These are phyloP conservation scores for Halictus rubicundus DNA, from an alignment of 1,140 invertebrate genomes.

Conservation along the genomic window DNA sequence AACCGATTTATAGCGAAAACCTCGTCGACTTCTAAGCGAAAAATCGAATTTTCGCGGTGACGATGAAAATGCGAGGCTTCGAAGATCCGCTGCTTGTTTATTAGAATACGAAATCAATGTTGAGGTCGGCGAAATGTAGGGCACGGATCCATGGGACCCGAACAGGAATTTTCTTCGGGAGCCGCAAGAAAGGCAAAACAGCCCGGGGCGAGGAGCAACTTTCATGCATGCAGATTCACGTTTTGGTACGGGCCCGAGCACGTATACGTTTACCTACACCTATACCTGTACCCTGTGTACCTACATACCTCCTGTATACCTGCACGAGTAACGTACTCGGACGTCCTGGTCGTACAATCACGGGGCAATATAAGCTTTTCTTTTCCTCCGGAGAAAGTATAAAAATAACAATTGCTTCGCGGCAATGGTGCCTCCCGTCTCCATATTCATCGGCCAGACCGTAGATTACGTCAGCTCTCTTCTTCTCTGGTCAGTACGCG, in stretches of 20 bases:
- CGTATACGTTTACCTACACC: background rate
- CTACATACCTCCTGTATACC: background rate
- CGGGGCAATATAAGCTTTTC: slow-evolving; percentile 22
- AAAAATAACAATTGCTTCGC: slow-evolving; percentile 63
- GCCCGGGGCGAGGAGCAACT: slow-evolving; percentile 15
- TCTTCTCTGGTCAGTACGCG: background rate
- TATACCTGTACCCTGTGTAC: too few species aligned
- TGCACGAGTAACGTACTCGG: background rate
- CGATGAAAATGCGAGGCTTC: too few species aligned
- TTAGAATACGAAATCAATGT: slow-evolving; percentile 7
- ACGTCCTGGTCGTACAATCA: background rate
- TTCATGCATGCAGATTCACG: slow-evolving; percentile 33
- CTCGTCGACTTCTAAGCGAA: too few species aligned
- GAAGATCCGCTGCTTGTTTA: background rate
- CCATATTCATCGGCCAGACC: slow-evolving; percentile 32
- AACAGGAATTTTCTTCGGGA: slow-evolving; percentile 19
- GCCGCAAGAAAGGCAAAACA: slow-evolving; percentile 18
- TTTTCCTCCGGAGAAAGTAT: slow-evolving; percentile 60
- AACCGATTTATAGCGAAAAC: too few species aligned
- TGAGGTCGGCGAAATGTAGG: background rate
- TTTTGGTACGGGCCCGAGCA: background rate
- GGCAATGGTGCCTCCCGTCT: slow-evolving; percentile 16
- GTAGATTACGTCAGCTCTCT: slow-evolving; percentile 56
- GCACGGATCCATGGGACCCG: background rate
- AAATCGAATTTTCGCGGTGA: too few species aligned